Evolutionary conservation across 2,888 invertebrate species (phyloP).

Genomic region (Calliphora vomitoria): DNA sequence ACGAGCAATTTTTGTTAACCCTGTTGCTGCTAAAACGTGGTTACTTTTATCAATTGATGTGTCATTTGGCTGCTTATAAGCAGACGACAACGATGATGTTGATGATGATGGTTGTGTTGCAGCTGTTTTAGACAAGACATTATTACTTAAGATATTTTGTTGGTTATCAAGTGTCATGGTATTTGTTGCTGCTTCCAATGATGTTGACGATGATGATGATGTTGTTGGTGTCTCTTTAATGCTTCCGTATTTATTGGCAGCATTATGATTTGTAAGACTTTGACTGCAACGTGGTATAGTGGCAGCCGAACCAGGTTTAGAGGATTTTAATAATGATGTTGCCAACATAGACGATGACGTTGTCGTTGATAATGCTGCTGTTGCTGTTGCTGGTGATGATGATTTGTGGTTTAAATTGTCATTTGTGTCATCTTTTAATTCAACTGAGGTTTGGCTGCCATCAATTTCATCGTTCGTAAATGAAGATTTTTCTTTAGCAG

Average conservation of each 20-base stretch:
- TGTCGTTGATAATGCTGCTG: slow-evolving; percentile 46
- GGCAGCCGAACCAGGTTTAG: slow-evolving; percentile 74
- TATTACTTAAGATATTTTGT: slow-evolving; percentile 78
- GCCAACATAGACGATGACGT: slow-evolving; percentile 72
- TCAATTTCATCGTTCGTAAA: slow-evolving; percentile 56
- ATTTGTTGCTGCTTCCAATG: slow-evolving; percentile 59
- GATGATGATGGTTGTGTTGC: slow-evolving; percentile 62
- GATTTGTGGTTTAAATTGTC: slow-evolving; percentile 70
- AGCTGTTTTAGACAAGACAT: slow-evolving; percentile 65
- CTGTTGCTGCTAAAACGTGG: slow-evolving; percentile 56
- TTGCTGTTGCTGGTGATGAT: slow-evolving; percentile 40
- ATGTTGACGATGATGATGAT: slow-evolving; percentile 70
- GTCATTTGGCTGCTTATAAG: slow-evolving; percentile 79
- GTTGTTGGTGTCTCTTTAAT: slow-evolving; percentile 75
- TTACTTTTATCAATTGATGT: slow-evolving; percentile 77
- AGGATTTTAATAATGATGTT: slow-evolving; percentile 66
- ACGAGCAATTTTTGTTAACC: slow-evolving; percentile 42
- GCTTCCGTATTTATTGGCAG: slow-evolving; percentile 73
- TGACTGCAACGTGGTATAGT: slow-evolving; percentile 80
- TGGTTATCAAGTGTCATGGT: slow-evolving; percentile 81
- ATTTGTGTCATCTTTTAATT: slow-evolving; percentile 62
- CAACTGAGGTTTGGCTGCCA: slow-evolving; percentile 76
- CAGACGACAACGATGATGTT: slow-evolving; percentile 50
- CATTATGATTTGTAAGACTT: slow-evolving; percentile 67
- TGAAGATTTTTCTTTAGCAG: slow-evolving; percentile 57